Percentiles rank a stretch among this genome's conserved stretches.
Conservation (phyloP, 2,113 vertebrate species). For the Butorides virescens region DNA sequence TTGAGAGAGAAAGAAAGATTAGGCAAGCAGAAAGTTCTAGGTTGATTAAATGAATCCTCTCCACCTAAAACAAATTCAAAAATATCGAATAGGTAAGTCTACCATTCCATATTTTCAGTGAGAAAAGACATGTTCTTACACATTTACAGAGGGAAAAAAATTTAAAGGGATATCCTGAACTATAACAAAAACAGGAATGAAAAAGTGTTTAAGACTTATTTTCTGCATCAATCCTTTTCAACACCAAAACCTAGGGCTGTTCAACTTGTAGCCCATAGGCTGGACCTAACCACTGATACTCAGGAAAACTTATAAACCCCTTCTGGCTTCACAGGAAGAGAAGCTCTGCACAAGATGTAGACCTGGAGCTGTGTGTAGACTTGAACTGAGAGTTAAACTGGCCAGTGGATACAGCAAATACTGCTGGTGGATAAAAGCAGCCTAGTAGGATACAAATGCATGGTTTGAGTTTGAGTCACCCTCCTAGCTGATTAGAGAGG, state of each 20-base stretch:
- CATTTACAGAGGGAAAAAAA: not conserved
- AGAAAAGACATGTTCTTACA: not conserved
- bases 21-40: conserved; percentile 36
- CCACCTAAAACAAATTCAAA: conserved; percentile 13
- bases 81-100: not conserved
- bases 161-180: not conserved
- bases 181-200: not conserved
- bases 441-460: not conserved
- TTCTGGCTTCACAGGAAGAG: not conserved
- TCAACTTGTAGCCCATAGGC: not conserved
- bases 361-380: not conserved
- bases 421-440: not conserved
- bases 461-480: not conserved
- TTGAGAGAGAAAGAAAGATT: not conserved
- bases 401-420: not conserved
- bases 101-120: not conserved
- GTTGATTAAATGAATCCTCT: conserved; percentile 22
- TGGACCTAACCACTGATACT: not conserved
- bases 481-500: not conserved
- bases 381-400: not conserved
- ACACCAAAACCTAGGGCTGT: not conserved
- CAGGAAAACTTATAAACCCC: not conserved
- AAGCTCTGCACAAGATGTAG: not conserved
- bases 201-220: not conserved
- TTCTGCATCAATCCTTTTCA: not conserved